These are phyloP conservation scores for Eupithecia dodoneata DNA, from an alignment of 2,888 invertebrate genomes.

Conservation along the genomic window DNA sequence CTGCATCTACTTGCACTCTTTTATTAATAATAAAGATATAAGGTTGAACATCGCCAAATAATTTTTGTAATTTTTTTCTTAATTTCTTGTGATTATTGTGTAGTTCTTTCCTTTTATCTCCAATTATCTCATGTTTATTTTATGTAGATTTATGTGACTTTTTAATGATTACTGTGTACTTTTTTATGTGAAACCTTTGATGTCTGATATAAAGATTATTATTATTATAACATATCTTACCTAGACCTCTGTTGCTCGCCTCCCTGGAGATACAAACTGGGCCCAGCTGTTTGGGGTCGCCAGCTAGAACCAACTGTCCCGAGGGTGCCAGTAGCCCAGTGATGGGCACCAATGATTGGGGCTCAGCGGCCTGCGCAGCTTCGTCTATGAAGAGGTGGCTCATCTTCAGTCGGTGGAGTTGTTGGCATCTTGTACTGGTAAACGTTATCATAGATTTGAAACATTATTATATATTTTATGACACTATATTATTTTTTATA, in stretches of 20 bases:
- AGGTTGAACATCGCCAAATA: too few relatives aligned
- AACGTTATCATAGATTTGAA: not conserved
- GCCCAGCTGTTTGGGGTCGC: slow-evolving; percentile 95
- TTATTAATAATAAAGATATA: too few relatives aligned
- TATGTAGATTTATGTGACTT: too few relatives aligned
- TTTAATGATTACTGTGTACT: too few relatives aligned
- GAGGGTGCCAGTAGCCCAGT: slow-evolving; percentile 79
- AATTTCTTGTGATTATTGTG: too few relatives aligned
- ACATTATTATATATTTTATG: not conserved
- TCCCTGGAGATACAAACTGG: slow-evolving; percentile 88
- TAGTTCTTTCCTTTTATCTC: too few relatives aligned
- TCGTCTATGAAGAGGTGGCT: slow-evolving; percentile 96
- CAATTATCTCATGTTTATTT: too few relatives aligned
- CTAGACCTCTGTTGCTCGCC: slow-evolving; percentile 86
- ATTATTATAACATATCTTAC: slow-evolving; percentile 40
- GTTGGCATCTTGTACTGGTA: slow-evolving; percentile 49
- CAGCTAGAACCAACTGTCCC: slow-evolving; percentile 87
- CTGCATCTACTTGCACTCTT: too few relatives aligned
- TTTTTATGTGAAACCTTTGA: too few relatives aligned
- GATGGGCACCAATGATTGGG: slow-evolving; percentile 86
- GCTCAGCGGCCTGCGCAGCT: slow-evolving; percentile 95
- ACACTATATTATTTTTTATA: too few relatives aligned
- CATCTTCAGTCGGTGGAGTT: slow-evolving; percentile 73
- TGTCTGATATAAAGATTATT: too few relatives aligned
- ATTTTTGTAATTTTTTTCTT: too few relatives aligned